Percentiles rank a stretch among this genome's conserved stretches.
Conservation (phyloP, 2,797 vertebrate species). For the Sphenodon punctatus region DNA sequence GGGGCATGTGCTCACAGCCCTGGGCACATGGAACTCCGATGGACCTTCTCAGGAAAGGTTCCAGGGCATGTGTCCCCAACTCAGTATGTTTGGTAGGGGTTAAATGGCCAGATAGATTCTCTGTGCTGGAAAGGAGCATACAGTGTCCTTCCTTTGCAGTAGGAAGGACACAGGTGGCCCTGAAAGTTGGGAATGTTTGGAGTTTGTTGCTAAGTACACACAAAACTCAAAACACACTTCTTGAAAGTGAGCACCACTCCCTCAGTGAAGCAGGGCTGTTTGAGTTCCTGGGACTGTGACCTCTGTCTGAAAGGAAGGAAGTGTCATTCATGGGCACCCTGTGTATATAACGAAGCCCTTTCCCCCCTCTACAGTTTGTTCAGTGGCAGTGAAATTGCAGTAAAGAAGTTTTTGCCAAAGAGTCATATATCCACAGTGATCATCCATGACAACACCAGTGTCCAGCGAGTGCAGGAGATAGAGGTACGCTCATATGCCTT, state of each 20-base stretch:
- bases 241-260: neutral
- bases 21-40: no score
- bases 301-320: no score
- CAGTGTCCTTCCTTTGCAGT: neutral
- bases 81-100: no score
- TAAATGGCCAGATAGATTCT: no score
- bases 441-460: conserved; percentile 57
- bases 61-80: no score
- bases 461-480: conserved; percentile 46
- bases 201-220: neutral
- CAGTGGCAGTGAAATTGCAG: conserved; percentile 18
- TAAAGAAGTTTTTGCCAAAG: conserved; percentile 48
- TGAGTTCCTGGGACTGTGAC: neutral
- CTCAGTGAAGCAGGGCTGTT: neutral
- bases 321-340: neutral
- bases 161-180: neutral
- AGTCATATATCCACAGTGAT: conserved; percentile 60
- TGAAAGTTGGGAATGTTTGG: neutral
- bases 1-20: no score
- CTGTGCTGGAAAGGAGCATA: no score
- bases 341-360: neutral
- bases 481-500: conserved; percentile 32
- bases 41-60: no score
- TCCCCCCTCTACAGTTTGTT: conserved; percentile 17
- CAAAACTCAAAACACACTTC: neutral